Evolutionary conservation across 2,797 vertebrate genomes (phyloP), one percentile per base, ranked within the genome.

Genomic region (Xenopus petersii): DNA sequence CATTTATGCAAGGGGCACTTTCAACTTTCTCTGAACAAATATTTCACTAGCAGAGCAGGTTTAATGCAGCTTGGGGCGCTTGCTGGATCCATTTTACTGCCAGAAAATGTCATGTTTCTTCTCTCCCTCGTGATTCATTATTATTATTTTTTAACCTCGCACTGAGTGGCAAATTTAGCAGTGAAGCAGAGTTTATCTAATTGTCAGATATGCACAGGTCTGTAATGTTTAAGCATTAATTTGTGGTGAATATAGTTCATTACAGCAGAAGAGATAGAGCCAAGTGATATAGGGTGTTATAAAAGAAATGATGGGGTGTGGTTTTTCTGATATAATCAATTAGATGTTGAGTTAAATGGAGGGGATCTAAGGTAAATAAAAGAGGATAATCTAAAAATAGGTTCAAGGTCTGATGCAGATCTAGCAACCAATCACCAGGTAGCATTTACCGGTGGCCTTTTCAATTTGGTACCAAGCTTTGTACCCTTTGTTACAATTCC

Each of bases 31-130:
- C 1, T 1, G 33, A 12, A 49, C 73, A 68, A 30, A 46, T 56
- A 2, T 67, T 75, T 59, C 10, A 1, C 4, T 5, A 42, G 47
- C 64, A 10, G 54, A 16, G 59, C 59, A 62, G 71, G 61, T 64
- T 67, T 64, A 7, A 70, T 74, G 24, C 36, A 59, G 70, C 75
- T 73, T 51, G 56, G 49, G 75, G 74, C 61, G 60, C 70, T 54
- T 47, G 79, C 54, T 16, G 66, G n/a, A 65, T 80, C 64, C 61
- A 17, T 67, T 71, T 71, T 73, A 5, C 0, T 0, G 47, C 75
- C 49, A 15, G 26, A 58, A 68, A 78, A 73, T 73, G 70, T 73
- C 75, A 78, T 13, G 48, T 62, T 76, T 71, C 63, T 61, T 11
- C 59, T 21, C 26, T 24, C 15, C 42, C 56, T 71, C 21, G 49